A percentile compares a stretch with the other conserved stretches of the same genome.
These are phyloP conservation scores for Dryococelus australis DNA, from an alignment of 2,888 invertebrate species.

Conservation along the genomic window DNA sequence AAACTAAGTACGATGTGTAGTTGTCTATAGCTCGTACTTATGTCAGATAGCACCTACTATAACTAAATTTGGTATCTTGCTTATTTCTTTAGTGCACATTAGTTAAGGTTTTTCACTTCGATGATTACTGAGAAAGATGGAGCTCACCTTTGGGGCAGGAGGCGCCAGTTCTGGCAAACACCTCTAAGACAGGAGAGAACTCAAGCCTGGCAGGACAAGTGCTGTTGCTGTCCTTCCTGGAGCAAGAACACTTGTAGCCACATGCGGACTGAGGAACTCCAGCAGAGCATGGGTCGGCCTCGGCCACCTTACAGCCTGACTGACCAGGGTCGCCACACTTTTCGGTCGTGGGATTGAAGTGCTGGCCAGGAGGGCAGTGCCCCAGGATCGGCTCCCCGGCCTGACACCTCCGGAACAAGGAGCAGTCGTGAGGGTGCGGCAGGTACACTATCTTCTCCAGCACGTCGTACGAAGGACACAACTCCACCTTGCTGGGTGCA, in stretches of 20 bases:
- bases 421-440: background rate
- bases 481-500: background rate
- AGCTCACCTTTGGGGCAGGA: background rate
- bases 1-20: no score
- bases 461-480: background rate
- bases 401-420: background rate
- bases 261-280: background rate
- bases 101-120: no score
- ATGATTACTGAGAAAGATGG: background rate
- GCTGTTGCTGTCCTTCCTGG: background rate
- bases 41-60: no score
- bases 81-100: no score
- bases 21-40: no score
- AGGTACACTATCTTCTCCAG: conserved; percentile 16
- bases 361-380: background rate
- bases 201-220: background rate
- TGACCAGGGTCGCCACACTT: background rate
- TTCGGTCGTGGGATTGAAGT: background rate
- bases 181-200: background rate
- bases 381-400: background rate
- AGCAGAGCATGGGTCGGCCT: background rate
- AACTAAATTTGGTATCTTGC: no score
- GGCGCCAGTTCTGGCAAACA: background rate
- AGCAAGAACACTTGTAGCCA: background rate
- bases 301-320: background rate